Evolutionary conservation across 2,888 invertebrate species (phyloP).

Genomic region (Geotrupes spiniger): DNA sequence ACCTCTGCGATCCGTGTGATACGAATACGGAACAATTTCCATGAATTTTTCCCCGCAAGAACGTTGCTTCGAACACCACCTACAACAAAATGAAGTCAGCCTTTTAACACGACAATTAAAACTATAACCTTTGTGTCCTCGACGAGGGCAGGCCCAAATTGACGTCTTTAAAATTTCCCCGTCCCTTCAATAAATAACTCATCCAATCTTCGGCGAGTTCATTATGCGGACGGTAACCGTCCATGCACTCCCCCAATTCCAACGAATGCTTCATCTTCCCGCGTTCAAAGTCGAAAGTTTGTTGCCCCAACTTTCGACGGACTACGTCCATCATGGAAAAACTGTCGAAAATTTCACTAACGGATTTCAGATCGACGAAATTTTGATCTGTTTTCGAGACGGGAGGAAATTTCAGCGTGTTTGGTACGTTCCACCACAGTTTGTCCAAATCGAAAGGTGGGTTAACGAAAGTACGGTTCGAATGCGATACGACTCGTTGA

Average conservation of each 20-base stretch:
- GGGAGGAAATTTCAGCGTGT: conserved; percentile 13
- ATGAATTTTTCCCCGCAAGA: conserved; percentile 51
- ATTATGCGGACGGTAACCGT: conserved; percentile 11
- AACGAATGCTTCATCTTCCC: conserved; percentile 44
- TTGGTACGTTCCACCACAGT: conserved; percentile 45
- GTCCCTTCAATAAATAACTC: conserved; percentile 14
- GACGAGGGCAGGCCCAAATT: conserved; percentile 34
- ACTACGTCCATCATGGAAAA: conserved; percentile 34
- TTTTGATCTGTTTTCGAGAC: neutral
- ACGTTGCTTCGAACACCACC: conserved; percentile 50
- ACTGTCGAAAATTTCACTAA: conserved; percentile 31
- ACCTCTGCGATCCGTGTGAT: conserved; percentile 55
- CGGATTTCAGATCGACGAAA: conserved; percentile 8
- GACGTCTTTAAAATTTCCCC: conserved; percentile 15
- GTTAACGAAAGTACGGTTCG: too few species aligned
- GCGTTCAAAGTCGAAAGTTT: conserved; percentile 36
- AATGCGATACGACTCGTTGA: conserved; percentile 3
- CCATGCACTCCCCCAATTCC: conserved; percentile 25
- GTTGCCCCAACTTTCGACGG: conserved; percentile 25
- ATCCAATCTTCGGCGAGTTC: conserved; percentile 20
- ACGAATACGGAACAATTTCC: conserved; percentile 52
- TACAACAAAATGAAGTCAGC: conserved; percentile 46
- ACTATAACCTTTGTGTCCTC: conserved; percentile 37
- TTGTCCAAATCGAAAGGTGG: conserved; percentile 9
- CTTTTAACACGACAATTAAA: too few species aligned